Percentiles rank a stretch among this genome's conserved stretches.
Evolutionary conservation across 2,888 invertebrate genomes (phyloP).

Genomic region (Acrobasis repandana): DNA sequence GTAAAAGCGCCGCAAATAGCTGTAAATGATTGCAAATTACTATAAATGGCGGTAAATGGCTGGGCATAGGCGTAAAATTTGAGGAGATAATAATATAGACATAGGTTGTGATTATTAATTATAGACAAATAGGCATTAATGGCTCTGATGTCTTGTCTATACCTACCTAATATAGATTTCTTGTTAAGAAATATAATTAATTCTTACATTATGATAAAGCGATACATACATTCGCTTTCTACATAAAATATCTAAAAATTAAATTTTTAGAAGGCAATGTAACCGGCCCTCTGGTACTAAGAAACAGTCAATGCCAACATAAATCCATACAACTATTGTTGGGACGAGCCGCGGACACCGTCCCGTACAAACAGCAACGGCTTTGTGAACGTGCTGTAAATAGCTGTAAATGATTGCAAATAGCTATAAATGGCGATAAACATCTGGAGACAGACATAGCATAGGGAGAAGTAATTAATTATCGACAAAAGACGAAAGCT

Average conservation of each 20-base stretch:
- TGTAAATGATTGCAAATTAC: conserved; percentile 38
- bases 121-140: too few species aligned
- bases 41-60: conserved; percentile 44
- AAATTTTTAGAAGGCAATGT: conserved; percentile 28
- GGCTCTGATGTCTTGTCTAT: too few species aligned
- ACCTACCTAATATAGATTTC: too few species aligned
- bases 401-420: conserved; percentile 40
- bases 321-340: conserved; percentile 59
- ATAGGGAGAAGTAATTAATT: neutral
- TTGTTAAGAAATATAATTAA: too few species aligned
- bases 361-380: conserved; percentile 56
- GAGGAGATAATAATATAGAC: too few species aligned
- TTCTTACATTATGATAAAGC: too few species aligned
- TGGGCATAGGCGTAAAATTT: conserved; percentile 24
- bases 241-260: too few species aligned
- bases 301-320: conserved; percentile 63
- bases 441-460: conserved; percentile 32
- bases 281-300: conserved; percentile 47
- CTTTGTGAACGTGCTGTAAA: conserved; percentile 55
- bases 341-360: conserved; percentile 42
- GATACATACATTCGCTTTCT: too few species aligned
- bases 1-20: conserved; percentile 52
- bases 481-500: neutral
- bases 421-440: conserved; percentile 40
- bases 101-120: too few species aligned